Percentiles rank a stretch among this genome's conserved stretches.
Evolutionary conservation across 2,113 vertebrate species (phyloP).

Genomic region (Onychostruthus taczanowskii): DNA sequence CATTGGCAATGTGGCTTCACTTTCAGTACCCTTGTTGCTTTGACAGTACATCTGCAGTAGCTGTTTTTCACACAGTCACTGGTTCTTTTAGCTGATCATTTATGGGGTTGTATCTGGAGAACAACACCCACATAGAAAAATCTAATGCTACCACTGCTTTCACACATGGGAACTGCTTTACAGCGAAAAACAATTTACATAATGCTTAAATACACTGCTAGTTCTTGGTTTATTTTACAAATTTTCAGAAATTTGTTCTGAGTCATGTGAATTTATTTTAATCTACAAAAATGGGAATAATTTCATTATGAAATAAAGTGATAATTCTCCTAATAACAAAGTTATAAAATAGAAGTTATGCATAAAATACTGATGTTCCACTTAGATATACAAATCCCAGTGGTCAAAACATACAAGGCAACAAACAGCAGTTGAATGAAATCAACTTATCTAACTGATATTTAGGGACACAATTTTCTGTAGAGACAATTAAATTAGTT

Average conservation of each 20-base stretch:
- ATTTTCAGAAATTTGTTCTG: neutral
- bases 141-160: neutral
- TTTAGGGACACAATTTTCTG: neutral
- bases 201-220: neutral
- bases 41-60: neutral
- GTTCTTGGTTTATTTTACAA: neutral
- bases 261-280: neutral
- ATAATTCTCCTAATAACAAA: conserved; percentile 21
- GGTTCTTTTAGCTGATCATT: neutral
- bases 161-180: neutral
- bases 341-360: conserved; percentile 4
- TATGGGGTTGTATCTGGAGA: neutral
- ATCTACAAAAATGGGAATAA: neutral
- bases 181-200: neutral
- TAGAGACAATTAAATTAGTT: neutral
- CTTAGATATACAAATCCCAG: neutral
- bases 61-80: neutral
- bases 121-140: neutral
- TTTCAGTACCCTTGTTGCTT: neutral
- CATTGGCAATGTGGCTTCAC: neutral
- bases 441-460: neutral
- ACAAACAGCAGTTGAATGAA: conserved; percentile 1
- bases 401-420: neutral
- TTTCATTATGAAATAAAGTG: neutral
- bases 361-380: conserved; percentile 27